Evolutionary conservation across 2,113 vertebrate genomes (phyloP), one percentile per base, ranked within the genome.

Genomic region (Furnarius figulus): DNA sequence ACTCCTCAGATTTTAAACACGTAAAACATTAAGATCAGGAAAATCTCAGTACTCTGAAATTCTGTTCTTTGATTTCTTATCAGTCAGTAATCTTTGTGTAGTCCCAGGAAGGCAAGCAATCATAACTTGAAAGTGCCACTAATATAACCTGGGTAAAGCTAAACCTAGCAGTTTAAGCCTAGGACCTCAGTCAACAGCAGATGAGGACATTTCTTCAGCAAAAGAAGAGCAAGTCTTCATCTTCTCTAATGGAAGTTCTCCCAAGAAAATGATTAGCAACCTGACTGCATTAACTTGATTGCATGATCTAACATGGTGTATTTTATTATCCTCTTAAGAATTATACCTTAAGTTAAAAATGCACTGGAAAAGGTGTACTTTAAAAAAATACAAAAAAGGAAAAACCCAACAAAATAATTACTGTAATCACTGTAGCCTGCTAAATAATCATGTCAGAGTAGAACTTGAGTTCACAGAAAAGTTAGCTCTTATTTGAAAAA

Each of bases 31-130:
- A 71, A 95, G 73, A 95, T 89, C 55, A 77, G 77, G 84, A 94
- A 95, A 75, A 91, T 82, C 89, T 95, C 84, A 46, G 73, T 37
- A 73, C 84, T 96, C 84, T 65, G 89, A 91, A 94, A 95, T 81
- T 77, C 70, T 37, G 22, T 56, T 85, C 66, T 96, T 96, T 96
- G 84, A 95, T 83, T 95, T 91, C 62, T 79, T 95, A 91, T 93
- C 93, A 85, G 62, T 23, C 71, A 90, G 49, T 65, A 61, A 90
- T 73, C 85, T 61, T 88, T 82, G 20, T 79, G 71, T 39, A 87
- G 74, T 89, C 25, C 37, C 62, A 87, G 89, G 81, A 95, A 89
- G 31, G 73, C 77, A 94, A 85, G 80, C 33, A 95, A 68, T 91
- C 62, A 56, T 31, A 95, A 91, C 84, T 95, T 96, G 31, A 95